These are phyloP conservation scores for Gila orcuttii DNA, from an alignment of 2,113 vertebrate genomes.

Conservation along the genomic window DNA sequence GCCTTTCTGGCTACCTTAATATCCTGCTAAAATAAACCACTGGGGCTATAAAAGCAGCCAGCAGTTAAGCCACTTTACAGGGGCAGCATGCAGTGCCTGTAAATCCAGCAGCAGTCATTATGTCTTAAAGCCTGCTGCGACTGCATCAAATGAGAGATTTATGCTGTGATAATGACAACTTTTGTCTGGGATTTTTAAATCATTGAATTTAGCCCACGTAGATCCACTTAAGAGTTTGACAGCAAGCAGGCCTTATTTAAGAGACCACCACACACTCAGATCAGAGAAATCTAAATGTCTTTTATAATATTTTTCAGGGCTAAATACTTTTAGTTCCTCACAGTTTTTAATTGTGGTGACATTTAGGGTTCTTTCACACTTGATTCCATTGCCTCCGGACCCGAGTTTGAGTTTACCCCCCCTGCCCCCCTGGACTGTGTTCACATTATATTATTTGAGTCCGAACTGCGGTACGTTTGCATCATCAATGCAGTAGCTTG, in stretches of 20 bases:
- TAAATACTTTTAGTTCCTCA: not conserved
- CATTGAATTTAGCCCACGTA: slow-evolving; percentile 32
- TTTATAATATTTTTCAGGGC: not conserved
- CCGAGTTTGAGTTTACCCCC: too few relatives aligned
- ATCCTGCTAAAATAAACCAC: slow-evolving; percentile 49
- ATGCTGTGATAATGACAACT: slow-evolving; percentile 36
- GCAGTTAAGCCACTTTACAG: slow-evolving; percentile 42
- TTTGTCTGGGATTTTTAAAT: slow-evolving; percentile 52
- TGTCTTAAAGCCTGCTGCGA: slow-evolving; percentile 20
- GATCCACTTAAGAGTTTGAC: slow-evolving; percentile 34
- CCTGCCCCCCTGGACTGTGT: too few relatives aligned
- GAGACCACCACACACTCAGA: slow-evolving; percentile 3
- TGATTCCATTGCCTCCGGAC: too few relatives aligned
- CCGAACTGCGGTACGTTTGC: too few relatives aligned
- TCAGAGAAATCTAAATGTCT: not conserved
- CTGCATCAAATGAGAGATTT: slow-evolving; percentile 41
- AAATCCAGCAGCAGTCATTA: slow-evolving; percentile 50
- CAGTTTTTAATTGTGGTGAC: slow-evolving; percentile 23
- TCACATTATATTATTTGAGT: too few relatives aligned
- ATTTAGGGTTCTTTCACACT: too few relatives aligned
- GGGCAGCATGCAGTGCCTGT: slow-evolving; percentile 39
- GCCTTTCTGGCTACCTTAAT: slow-evolving; percentile 23
- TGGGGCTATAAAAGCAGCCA: slow-evolving; percentile 44
- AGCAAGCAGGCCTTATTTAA: slow-evolving; percentile 27
- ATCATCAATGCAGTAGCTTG: too few relatives aligned